phyloP scores from a whole-genome alignment of 2,113 vertebrate genomes.

The Tylochromis polylepis region DNA sequence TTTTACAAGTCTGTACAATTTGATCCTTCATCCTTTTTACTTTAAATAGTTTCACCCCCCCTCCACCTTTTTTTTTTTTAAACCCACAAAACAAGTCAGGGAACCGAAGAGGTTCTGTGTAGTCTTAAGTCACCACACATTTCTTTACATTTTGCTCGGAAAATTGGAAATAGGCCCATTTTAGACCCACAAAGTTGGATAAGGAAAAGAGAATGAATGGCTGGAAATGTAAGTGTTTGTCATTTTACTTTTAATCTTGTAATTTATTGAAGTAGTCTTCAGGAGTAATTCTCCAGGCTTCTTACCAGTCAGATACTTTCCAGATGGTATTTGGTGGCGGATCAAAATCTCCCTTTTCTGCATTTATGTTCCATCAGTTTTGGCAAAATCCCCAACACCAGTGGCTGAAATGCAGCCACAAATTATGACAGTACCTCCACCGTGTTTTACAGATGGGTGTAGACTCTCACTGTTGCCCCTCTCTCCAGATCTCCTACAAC shows the following conservation, averaged over 20 bases:
- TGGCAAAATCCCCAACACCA: neutral
- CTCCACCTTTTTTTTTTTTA: neutral
- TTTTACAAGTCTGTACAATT: neutral
- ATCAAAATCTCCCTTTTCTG: neutral
- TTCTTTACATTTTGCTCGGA: neutral
- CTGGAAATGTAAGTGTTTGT: neutral
- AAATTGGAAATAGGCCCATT: neutral
- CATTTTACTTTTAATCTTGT: neutral
- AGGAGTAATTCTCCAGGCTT: neutral
- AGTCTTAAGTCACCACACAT: neutral
- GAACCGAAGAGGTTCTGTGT: neutral
- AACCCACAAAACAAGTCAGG: neutral
- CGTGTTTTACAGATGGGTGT: neutral
- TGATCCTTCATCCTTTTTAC: neutral
- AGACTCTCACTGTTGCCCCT: neutral
- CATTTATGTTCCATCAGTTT: neutral
- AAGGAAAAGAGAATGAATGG: neutral
- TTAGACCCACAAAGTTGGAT: neutral
- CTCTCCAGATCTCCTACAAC: neutral
- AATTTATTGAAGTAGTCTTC: neutral
- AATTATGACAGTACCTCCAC: neutral
- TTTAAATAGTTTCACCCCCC: neutral
- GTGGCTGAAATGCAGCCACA: neutral
- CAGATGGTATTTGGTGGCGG: neutral
- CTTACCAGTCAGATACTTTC: neutral